These are phyloP conservation scores for Apamea crenata DNA, from an alignment of 2,888 invertebrate species.

Conservation along the genomic window DNA sequence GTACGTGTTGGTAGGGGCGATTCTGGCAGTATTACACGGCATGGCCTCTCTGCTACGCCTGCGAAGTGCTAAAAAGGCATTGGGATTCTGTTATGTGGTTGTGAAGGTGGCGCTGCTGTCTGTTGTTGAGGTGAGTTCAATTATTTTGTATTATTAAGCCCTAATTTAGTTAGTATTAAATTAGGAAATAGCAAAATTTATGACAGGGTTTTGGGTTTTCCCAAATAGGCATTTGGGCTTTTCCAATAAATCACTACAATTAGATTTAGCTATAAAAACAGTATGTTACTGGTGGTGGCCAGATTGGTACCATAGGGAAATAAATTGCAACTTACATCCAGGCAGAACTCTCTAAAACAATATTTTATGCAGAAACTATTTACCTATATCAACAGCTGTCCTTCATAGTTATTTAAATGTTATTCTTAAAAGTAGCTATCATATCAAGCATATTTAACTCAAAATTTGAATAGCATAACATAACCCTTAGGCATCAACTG, in stretches of 20 bases:
- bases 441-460: background rate
- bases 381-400: background rate
- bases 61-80: constrained; percentile 94
- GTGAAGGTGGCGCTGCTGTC: constrained; percentile 97
- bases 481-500: constrained; percentile 9
- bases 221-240: background rate
- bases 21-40: constrained; percentile 95
- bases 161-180: background rate
- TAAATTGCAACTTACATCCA: background rate
- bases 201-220: no score
- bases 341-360: background rate
- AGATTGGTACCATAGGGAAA: background rate
- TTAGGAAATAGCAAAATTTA: background rate
- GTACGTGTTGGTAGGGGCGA: constrained; percentile 96
- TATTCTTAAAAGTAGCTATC: background rate
- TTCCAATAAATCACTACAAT: background rate
- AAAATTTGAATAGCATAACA: constrained; percentile 15
- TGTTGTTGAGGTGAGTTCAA: constrained; percentile 96
- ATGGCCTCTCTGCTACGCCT: constrained; percentile 95
- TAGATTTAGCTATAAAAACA: background rate
- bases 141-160: background rate
- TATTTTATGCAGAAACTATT: background rate
- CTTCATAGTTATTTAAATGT: constrained; percentile 4
- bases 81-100: constrained; percentile 98
- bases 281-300: background rate